Conservation (phyloP, 2,113 vertebrate species). For the Saccopteryx bilineata region DNA sequence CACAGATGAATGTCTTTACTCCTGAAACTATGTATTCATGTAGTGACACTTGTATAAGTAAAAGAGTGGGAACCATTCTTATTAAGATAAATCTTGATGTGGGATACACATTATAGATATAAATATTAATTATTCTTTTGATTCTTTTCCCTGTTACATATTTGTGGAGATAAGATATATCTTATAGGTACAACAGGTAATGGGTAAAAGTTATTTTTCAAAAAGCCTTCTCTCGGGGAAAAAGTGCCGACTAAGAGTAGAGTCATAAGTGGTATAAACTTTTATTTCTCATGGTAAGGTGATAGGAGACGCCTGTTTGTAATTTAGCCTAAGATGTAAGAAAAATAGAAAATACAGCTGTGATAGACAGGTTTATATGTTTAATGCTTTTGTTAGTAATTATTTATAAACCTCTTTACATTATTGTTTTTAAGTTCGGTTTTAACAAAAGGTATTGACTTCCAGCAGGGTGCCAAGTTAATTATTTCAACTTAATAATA, state of each 20-base stretch:
- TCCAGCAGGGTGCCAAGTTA: slow-evolving; percentile 55
- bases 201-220: slow-evolving; percentile 12
- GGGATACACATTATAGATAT: background rate
- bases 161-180: background rate
- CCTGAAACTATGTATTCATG: background rate
- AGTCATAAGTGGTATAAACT: background rate
- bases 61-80: slow-evolving; percentile 12
- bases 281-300: slow-evolving; percentile 13
- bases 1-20: background rate
- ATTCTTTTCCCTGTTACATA: background rate
- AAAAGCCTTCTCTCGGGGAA: background rate
- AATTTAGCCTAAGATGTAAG: background rate
- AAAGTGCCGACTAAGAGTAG: background rate
- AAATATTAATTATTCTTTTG: background rate
- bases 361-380: slow-evolving; percentile 33
- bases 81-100: slow-evolving; percentile 21
- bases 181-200: slow-evolving; percentile 16
- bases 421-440: slow-evolving; percentile 20
- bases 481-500: slow-evolving; percentile 68
- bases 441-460: slow-evolving; percentile 51
- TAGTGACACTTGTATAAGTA: background rate
- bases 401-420: slow-evolving; percentile 54
- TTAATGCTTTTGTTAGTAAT: slow-evolving; percentile 51
- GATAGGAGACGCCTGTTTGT: slow-evolving; percentile 10
- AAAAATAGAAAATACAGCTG: slow-evolving; percentile 32